Evolutionary conservation across 2,888 invertebrate genomes (phyloP).

Genomic region (Oligia latruncula): DNA sequence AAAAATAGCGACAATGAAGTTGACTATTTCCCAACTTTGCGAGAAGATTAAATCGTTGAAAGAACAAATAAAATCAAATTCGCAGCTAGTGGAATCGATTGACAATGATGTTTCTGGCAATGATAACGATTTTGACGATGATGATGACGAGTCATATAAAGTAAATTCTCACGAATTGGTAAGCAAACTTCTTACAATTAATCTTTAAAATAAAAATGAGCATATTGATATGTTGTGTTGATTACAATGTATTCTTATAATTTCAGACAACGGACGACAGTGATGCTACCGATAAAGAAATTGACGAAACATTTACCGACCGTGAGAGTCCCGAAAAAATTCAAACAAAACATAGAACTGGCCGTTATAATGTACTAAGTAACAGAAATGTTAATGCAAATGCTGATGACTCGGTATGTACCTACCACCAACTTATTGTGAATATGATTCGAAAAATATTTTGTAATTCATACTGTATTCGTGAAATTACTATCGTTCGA

Average conservation of each 20-base stretch:
- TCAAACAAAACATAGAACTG: no score
- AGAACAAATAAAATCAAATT: constrained; percentile 63
- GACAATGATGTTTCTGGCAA: constrained; percentile 42
- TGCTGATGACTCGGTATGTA: constrained; percentile 60
- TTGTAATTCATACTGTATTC: neutral
- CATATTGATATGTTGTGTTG: no score
- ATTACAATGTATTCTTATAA: neutral
- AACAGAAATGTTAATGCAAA: constrained; percentile 55
- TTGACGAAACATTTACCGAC: no score
- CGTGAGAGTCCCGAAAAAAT: no score
- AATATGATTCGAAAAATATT: neutral
- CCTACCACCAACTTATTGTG: neutral
- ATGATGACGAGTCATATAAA: constrained; percentile 43
- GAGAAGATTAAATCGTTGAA: constrained; percentile 68
- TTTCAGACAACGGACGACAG: constrained; percentile 40
- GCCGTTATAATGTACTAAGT: constrained; percentile 36
- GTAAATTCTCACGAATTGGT: constrained; percentile 38
- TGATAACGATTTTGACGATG: constrained; percentile 36
- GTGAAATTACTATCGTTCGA: neutral
- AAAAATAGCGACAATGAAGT: constrained; percentile 70
- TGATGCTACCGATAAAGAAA: neutral
- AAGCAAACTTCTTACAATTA: neutral
- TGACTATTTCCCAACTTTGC: constrained; percentile 67
- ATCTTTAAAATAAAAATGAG: neutral
- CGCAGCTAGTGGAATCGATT: constrained; percentile 19